Base-by-base conservation (phyloP, 2,888 invertebrate genomes). In the Odontothrips loti region DNA sequence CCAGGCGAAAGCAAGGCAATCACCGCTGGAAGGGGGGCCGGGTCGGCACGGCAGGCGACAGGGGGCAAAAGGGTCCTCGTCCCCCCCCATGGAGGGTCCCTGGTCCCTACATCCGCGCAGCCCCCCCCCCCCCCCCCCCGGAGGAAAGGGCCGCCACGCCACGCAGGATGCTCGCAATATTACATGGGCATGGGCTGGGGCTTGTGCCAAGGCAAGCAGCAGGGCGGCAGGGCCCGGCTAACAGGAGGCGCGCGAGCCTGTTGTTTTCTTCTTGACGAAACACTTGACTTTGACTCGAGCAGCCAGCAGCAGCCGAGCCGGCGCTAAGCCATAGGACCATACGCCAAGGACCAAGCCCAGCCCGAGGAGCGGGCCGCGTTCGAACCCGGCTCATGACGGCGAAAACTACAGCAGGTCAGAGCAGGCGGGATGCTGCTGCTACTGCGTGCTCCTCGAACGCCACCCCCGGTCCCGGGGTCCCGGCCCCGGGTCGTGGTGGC, bases 1-100 rank as follows among this genome's bases (percentile, higher is more conserved):
- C 75, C 23, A n/a, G 23, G 80, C 29, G 63, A 43, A 63, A 68
- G 80, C 78, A 80, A 58, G 34, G 78, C 79, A 80, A 48, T 68
- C 51, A 68, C 47, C 43, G 43, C 48, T 79, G 23, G 81, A 58
- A 80, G 82, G 51, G 51, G 51, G 51, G 51, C 20, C 51, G 20
- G 51, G 51, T 51, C 51, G 51, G 51, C 20, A 3, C 6, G 58
- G 58, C n/a, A 17, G 58, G 58, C 0, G 58, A 20, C 17, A 17
- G 17, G 58, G 58, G n/a, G 58, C n/a, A 17, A n/a, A 17, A n/a
- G 20, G 58, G 20, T n/a, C n/a, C n/a, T n/a, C n/a, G n/a, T n/a
- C n/a, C n/a, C n/a, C n/a, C n/a, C n/a, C n/a, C n/a, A n/a, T n/a
- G n/a, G n/a, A n/a, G n/a, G n/a, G n/a, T n/a, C n/a, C n/a, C n/a